Conservation (phyloP, 2,888 invertebrate species). For the Tyria jacobaeae region DNA sequence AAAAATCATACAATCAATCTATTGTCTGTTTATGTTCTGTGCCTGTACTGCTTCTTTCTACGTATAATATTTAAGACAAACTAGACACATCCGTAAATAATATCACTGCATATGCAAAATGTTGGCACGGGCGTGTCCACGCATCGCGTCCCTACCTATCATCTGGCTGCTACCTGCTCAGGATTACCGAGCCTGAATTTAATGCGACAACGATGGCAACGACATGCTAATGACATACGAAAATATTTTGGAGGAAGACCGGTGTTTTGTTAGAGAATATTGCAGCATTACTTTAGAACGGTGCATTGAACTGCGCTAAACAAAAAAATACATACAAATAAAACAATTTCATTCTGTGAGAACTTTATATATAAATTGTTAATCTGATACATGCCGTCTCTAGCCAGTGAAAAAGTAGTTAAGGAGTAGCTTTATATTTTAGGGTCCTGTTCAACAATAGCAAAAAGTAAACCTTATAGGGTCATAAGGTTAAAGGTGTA, state of each 20-base stretch:
- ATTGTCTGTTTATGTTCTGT: no score
- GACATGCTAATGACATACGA: neutral
- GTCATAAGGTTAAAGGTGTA: no score
- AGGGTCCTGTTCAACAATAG: no score
- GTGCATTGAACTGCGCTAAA: no score
- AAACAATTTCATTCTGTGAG: no score
- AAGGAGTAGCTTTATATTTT: no score
- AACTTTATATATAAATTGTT: no score
- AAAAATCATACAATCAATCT: no score
- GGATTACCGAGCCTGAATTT: conserved; percentile 1
- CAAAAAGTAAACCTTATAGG: no score
- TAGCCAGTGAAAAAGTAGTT: no score
- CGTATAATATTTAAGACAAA: neutral
- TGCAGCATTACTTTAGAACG: neutral
- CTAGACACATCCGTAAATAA: neutral
- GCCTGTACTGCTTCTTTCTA: neutral
- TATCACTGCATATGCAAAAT: neutral
- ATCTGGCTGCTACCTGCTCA: neutral
- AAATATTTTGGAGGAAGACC: neutral
- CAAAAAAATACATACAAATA: no score
- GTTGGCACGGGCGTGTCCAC: conserved; percentile 4
- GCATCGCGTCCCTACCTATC: conserved; percentile 6
- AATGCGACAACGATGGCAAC: neutral
- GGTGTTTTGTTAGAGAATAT: neutral
- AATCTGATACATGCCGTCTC: neutral